phyloP scores from a whole-genome alignment of 37 sponge, comb jelly and placozoan genomes.

The Cliona cf. orientalis region DNA sequence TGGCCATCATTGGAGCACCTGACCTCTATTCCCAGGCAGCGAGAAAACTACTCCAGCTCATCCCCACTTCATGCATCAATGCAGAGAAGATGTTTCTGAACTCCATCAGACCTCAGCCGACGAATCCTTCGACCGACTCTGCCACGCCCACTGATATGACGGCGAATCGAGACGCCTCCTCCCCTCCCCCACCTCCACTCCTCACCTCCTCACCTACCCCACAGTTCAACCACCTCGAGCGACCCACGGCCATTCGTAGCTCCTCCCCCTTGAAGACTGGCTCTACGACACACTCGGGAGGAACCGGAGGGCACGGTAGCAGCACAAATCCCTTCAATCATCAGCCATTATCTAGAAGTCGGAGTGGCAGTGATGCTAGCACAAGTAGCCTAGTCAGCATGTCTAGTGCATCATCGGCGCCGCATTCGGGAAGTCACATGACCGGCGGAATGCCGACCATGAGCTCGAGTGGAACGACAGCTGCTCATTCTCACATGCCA shows the following conservation, averaged over 20 bases:
- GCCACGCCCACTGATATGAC: conserved; percentile 1
- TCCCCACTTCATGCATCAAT: conserved; percentile 50
- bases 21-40: conserved; percentile 71
- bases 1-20: conserved; percentile 38
- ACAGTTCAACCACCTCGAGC: conserved; percentile 14
- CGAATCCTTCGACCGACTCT: background rate
- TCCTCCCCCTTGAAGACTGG: background rate
- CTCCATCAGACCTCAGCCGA: conserved; percentile 3
- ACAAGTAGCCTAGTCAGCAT: conserved; percentile 49
- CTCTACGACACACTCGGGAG: background rate
- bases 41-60: conserved; percentile 47
- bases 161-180: background rate
- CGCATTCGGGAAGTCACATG: background rate
- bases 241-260: background rate
- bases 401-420: conserved; percentile 16
- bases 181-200: background rate
- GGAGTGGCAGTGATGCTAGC: conserved; percentile 52
- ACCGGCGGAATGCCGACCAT: background rate
- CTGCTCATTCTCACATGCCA: background rate
- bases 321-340: conserved; percentile 42
- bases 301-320: background rate
- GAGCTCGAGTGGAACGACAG: background rate
- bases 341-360: conserved; percentile 9
- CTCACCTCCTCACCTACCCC: background rate
- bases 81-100: conserved; percentile 73